Evolutionary conservation across 2,113 vertebrate species (phyloP).

Genomic region (Eupsittula cactorum): DNA sequence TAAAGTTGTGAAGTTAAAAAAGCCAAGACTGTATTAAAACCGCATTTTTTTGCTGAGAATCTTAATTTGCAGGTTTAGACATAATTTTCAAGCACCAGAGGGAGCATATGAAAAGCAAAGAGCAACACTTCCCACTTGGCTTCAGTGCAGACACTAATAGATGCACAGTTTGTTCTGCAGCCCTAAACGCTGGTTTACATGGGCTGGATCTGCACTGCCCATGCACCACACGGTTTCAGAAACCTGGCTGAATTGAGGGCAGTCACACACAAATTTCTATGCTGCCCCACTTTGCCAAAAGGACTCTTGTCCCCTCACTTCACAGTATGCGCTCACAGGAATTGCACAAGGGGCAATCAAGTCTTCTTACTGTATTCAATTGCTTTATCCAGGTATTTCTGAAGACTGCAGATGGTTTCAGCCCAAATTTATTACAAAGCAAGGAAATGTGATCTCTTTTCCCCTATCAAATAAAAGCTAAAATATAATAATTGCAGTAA

Average conservation of each 20-base stretch:
- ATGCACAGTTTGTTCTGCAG: fast-evolving
- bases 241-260: neutral
- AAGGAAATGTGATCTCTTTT: neutral
- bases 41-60: fast-evolving
- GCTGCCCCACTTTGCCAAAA: neutral
- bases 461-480: neutral
- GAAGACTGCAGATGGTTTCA: neutral
- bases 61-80: neutral
- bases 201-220: neutral
- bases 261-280: neutral
- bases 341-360: fast-evolving
- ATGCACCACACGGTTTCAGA: fast-evolving
- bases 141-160: neutral
- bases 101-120: neutral
- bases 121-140: neutral
- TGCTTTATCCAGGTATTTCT: neutral
- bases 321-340: neutral
- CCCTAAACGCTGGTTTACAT: fast-evolving
- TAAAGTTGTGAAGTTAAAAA: neutral
- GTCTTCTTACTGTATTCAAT: neutral
- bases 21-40: neutral
- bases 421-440: neutral
- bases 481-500: neutral
- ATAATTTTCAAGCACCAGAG: neutral
- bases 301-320: neutral